A percentile compares a stretch with the other conserved stretches of the same genome.
Evolutionary conservation across 1,140 invertebrate species (phyloP).

Genomic region (Lasaia peninsularis): DNA sequence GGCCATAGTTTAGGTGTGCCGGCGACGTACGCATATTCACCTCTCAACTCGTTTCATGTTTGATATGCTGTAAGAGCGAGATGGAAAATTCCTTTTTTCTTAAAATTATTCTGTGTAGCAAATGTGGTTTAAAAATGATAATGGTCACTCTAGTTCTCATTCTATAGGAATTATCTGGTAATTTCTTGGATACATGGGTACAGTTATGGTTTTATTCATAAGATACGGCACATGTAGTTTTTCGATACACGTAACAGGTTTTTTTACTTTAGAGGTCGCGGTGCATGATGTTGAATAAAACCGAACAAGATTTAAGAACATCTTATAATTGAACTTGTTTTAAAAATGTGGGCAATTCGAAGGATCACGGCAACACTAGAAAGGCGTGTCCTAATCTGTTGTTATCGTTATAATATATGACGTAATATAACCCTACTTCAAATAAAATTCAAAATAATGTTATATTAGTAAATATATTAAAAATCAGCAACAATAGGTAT

Average conservation of each 20-base stretch:
- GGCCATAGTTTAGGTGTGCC: conserved; percentile 74
- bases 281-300: conserved; percentile 63
- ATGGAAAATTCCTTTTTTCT: conserved; percentile 56
- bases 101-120: conserved; percentile 31
- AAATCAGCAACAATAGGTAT: no score
- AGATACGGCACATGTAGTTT: conserved; percentile 37
- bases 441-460: conserved; percentile 24
- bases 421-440: conserved; percentile 45
- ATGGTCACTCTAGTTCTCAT: conserved; percentile 7
- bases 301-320: conserved; percentile 2
- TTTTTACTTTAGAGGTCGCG: conserved; percentile 65
- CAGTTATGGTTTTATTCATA: conserved; percentile 11
- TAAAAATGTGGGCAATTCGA: conserved; percentile 26
- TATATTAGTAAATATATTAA: no score
- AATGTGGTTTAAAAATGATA: conserved; percentile 5
- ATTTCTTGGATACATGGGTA: background rate
- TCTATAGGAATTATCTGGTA: background rate
- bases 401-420: conserved; percentile 59
- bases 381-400: conserved; percentile 65
- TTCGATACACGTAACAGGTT: conserved; percentile 70
- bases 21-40: conserved; percentile 72
- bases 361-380: conserved; percentile 61
- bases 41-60: conserved; percentile 62
- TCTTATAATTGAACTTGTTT: conserved; percentile 7
- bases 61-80: conserved; percentile 44